These are phyloP conservation scores for Ondatra zibethicus DNA, from an alignment of 2,113 vertebrate genomes.

Conservation along the genomic window DNA sequence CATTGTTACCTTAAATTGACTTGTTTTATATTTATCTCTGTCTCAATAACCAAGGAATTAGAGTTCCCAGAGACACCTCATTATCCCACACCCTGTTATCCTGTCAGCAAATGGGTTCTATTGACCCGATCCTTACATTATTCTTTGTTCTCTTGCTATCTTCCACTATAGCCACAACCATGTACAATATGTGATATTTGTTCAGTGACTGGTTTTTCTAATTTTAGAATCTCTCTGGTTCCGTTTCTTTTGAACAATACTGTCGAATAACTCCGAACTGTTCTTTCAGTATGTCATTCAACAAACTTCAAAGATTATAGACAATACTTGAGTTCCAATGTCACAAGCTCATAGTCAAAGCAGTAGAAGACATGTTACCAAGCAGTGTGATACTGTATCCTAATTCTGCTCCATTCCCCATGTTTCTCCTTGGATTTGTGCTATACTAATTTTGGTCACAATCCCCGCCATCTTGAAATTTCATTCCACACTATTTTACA, in stretches of 20 bases:
- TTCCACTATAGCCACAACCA: background rate
- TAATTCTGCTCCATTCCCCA: background rate
- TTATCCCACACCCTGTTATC: background rate
- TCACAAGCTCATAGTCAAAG: background rate
- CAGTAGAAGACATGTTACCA: background rate
- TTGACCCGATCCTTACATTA: background rate
- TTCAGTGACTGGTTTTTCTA: background rate
- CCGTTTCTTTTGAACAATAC: background rate
- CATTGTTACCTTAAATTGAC: background rate
- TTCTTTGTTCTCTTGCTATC: background rate
- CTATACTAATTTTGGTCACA: background rate
- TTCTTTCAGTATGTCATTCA: background rate
- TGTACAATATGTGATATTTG: background rate
- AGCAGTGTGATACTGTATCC: background rate
- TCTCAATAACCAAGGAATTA: background rate
- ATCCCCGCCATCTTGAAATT: background rate
- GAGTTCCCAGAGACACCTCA: background rate
- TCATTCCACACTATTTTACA: background rate
- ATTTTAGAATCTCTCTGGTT: background rate
- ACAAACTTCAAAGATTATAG: background rate
- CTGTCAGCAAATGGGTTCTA: background rate
- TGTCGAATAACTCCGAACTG: background rate
- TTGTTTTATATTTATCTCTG: background rate
- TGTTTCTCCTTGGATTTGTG: background rate
- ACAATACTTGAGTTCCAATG: background rate